Evolutionary conservation across 1,140 invertebrate genomes (phyloP).

Genomic region (Trichoplusia ni): DNA sequence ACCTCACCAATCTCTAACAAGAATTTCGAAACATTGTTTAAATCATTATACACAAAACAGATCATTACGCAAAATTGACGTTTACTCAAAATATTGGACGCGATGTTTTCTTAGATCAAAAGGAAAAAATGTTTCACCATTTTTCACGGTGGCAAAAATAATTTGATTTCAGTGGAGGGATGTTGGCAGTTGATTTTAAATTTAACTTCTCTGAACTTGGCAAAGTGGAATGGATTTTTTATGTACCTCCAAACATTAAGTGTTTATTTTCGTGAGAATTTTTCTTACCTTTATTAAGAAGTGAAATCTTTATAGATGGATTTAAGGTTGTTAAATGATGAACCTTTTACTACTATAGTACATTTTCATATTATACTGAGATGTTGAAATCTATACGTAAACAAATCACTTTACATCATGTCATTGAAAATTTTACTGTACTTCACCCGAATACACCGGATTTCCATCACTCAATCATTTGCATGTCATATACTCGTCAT

Average conservation of each 20-base stretch:
- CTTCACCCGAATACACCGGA: too few relatives aligned
- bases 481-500: background rate
- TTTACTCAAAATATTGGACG: conserved; percentile 60
- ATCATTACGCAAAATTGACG: conserved; percentile 61
- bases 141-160: conserved; percentile 72
- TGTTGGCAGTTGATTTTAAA: conserved; percentile 69
- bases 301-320: conserved; percentile 31
- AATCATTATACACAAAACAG: conserved; percentile 48
- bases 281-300: conserved; percentile 42
- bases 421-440: too few relatives aligned
- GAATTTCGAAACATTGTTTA: conserved; percentile 33
- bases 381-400: too few relatives aligned
- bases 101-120: conserved; percentile 67
- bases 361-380: too few relatives aligned
- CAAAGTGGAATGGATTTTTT: conserved; percentile 69
- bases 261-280: conserved; percentile 61
- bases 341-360: background rate
- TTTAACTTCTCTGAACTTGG: conserved; percentile 65
- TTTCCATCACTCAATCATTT: too few relatives aligned
- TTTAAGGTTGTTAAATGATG: conserved; percentile 8
- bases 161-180: conserved; percentile 71
- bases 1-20: conserved; percentile 33
- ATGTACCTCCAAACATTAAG: conserved; percentile 61
- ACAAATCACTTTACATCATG: too few relatives aligned
- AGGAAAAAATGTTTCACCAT: conserved; percentile 63